These are phyloP conservation scores for Hydra vulgaris DNA, from an alignment of 30 jellyfish, hydroid and myxozoan genomes.

Conservation along the genomic window DNA sequence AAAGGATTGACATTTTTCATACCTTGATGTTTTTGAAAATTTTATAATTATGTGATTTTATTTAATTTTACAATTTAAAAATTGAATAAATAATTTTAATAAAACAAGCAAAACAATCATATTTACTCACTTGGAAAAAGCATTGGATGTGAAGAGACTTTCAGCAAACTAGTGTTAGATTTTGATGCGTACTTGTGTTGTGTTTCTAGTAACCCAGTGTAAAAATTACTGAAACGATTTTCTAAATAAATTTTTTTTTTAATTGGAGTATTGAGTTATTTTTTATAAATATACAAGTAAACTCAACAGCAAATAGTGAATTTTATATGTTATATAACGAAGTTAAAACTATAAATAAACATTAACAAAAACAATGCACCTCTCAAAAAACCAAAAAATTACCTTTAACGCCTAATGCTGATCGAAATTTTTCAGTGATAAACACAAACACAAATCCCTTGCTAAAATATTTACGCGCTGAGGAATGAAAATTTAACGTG, in stretches of 20 bases:
- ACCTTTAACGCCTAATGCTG: slow-evolving; percentile 2
- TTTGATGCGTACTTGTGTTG: neutral
- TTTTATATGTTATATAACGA: no score
- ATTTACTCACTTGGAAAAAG: neutral
- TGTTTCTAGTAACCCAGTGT: neutral
- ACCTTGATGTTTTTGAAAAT: no score
- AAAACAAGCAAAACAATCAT: no score
- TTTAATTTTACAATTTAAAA: no score
- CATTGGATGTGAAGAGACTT: neutral
- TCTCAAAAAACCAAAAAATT: neutral
- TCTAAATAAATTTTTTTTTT: no score
- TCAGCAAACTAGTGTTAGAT: neutral
- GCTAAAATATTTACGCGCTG: slow-evolving; percentile 30
- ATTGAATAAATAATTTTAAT: no score
- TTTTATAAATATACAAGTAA: no score
- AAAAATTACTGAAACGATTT: neutral
- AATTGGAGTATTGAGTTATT: no score
- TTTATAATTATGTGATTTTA: neutral
- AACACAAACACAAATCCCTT: slow-evolving; percentile 67
- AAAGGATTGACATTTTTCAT: neutral
- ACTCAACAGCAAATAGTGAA: no score
- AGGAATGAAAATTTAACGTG: slow-evolving; percentile 46
- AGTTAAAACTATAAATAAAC: no score
- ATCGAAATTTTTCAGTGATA: slow-evolving; percentile 34
- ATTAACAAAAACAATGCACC: no score